Evolutionary conservation across 1,140 invertebrate species (phyloP).

Genomic region (Cydia fagiglandana): DNA sequence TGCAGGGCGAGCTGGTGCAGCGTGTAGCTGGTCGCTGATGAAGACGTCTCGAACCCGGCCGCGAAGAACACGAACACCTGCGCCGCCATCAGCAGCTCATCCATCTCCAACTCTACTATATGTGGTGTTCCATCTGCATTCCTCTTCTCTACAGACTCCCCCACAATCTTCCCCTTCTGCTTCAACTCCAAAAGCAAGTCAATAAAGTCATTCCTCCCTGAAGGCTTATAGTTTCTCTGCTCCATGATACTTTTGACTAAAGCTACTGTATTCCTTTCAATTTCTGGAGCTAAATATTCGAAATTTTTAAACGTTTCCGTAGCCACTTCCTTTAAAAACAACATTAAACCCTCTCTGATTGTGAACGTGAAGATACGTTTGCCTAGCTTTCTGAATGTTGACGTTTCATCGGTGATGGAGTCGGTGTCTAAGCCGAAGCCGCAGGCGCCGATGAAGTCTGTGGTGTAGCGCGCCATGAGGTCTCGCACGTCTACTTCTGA

Average conservation of each 20-base stretch:
- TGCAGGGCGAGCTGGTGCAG: no score
- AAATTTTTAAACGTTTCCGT: conserved; percentile 32
- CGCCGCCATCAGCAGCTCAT: no score
- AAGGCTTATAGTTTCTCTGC: conserved; percentile 32
- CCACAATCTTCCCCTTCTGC: conserved; percentile 41
- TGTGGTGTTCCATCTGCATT: no score
- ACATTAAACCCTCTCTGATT: not conserved
- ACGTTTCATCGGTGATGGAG: conserved; percentile 42
- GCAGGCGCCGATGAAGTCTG: conserved; percentile 57
- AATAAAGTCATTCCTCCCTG: conserved; percentile 34
- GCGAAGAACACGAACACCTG: no score
- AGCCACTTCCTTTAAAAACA: conserved; percentile 5
- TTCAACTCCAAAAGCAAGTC: conserved; percentile 77
- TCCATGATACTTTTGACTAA: conserved; percentile 26
- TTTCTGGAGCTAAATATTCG: conserved; percentile 24
- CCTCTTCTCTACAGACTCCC: no score
- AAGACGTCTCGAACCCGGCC: no score
- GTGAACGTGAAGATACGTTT: conserved; percentile 44
- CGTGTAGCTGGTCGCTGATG: no score
- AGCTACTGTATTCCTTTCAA: conserved; percentile 12
- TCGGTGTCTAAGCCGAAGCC: conserved; percentile 44
- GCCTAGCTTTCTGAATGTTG: conserved; percentile 42
- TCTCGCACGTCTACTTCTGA: conserved; percentile 53
- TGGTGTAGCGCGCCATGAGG: conserved; percentile 48
- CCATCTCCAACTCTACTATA: no score